Conservation (phyloP, 1,140 invertebrate genomes). For the Lasioglossum baleicum region DNA sequence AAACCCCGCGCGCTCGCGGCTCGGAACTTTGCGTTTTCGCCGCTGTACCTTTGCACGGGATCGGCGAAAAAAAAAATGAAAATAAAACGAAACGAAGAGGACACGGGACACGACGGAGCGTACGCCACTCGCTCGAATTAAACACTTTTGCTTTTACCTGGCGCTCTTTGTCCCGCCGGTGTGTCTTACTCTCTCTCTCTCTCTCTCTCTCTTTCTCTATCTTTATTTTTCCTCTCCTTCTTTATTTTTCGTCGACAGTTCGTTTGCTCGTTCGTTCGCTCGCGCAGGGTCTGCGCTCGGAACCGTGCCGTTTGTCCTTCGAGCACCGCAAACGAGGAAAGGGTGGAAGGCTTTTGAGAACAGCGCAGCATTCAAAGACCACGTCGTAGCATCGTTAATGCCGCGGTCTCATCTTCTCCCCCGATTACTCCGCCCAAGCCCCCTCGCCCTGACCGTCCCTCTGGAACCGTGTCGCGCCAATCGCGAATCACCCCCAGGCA, state of each 20-base stretch:
- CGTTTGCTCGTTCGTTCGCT: not conserved
- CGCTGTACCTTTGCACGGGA: not conserved
- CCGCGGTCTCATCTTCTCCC: too few species aligned
- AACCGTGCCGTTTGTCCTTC: not conserved
- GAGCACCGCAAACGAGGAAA: not conserved
- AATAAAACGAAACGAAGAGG: not conserved
- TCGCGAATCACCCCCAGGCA: too few species aligned
- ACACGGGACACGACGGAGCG: slow-evolving; percentile 13
- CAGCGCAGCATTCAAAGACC: too few species aligned
- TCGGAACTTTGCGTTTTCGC: slow-evolving; percentile 2
- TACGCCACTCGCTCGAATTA: slow-evolving; percentile 54
- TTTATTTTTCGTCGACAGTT: not conserved
- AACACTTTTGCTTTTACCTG: slow-evolving; percentile 53
- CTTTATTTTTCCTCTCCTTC: too few species aligned
- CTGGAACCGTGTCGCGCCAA: too few species aligned
- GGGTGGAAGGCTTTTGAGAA: too few species aligned
- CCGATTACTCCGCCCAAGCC: too few species aligned
- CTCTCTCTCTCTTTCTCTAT: too few species aligned
- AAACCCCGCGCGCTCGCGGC: not conserved
- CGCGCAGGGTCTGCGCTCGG: not conserved
- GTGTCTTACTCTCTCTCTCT: not conserved
- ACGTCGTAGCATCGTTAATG: too few species aligned
- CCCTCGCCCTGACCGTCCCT: too few species aligned
- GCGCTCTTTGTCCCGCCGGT: slow-evolving; percentile 38
- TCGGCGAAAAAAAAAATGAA: not conserved